Percentiles rank a stretch among this genome's conserved stretches.
Evolutionary conservation across 2,888 invertebrate species (phyloP).

Genomic region (Ophion ellenae): DNA sequence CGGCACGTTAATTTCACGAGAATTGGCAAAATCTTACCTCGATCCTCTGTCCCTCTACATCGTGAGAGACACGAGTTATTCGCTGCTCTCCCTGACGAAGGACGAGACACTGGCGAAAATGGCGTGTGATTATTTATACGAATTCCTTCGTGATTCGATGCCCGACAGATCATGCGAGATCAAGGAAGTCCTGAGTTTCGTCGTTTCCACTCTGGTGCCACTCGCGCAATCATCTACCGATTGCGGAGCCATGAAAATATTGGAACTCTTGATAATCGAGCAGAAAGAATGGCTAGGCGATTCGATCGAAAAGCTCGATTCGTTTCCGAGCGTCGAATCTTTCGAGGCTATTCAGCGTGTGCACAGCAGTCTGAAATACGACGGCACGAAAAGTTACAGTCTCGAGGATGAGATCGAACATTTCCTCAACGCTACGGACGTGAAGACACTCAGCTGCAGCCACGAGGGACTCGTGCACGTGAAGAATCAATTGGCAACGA

Average conservation of each 20-base stretch:
- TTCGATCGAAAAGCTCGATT: constrained; percentile 85
- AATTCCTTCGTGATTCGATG: constrained; percentile 83
- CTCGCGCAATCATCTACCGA: constrained; percentile 77
- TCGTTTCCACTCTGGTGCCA: constrained; percentile 85
- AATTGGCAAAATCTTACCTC: constrained; percentile 78
- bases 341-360: constrained; percentile 79
- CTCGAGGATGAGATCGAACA: constrained; percentile 84
- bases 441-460: constrained; percentile 73
- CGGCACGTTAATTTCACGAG: constrained; percentile 83
- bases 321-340: constrained; percentile 83
- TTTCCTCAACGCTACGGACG: constrained; percentile 84
- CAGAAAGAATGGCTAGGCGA: constrained; percentile 84
- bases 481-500: constrained; percentile 84
- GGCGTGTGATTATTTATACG: constrained; percentile 82
- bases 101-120: constrained; percentile 73
- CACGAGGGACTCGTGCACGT: constrained; percentile 86
- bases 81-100: constrained; percentile 85
- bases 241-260: constrained; percentile 76
- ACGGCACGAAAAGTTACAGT: constrained; percentile 63
- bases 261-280: constrained; percentile 85
- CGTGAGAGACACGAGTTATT: constrained; percentile 86
- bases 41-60: constrained; percentile 85
- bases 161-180: constrained; percentile 83
- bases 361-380: constrained; percentile 80
- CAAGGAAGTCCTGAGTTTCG: constrained; percentile 84